Percentiles rank a stretch among this genome's conserved stretches.
Conservation (phyloP, 2,888 invertebrate genomes). For the Drosophila flavopinicola region DNA sequence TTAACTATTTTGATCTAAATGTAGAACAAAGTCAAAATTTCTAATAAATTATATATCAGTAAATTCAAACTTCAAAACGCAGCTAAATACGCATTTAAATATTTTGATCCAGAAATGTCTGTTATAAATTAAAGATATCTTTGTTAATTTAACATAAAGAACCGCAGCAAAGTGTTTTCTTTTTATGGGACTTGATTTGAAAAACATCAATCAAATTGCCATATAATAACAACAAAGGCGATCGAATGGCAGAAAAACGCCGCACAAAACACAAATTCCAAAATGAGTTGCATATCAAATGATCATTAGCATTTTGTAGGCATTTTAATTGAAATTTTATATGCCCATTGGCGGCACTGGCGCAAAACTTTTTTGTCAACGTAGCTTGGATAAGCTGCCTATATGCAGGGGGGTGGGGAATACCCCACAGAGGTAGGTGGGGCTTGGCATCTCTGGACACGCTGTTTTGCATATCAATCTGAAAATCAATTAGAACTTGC, state of each 20-base stretch:
- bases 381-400: slow-evolving; percentile 22
- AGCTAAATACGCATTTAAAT: too few species aligned
- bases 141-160: background rate
- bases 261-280: slow-evolving; percentile 42
- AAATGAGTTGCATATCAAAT: slow-evolving; percentile 72
- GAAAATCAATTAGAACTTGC: slow-evolving; percentile 79
- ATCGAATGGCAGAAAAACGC: background rate
- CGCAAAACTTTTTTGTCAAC: slow-evolving; percentile 60
- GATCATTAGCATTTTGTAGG: slow-evolving; percentile 64
- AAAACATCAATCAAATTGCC: slow-evolving; percentile 24
- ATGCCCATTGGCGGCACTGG: slow-evolving; percentile 41
- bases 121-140: background rate
- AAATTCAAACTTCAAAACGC: too few species aligned
- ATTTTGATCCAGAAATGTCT: too few species aligned
- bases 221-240: slow-evolving; percentile 4
- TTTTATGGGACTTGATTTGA: background rate
- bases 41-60: too few species aligned
- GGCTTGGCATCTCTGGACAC: slow-evolving; percentile 39
- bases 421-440: background rate
- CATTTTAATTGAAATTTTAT: slow-evolving; percentile 73
- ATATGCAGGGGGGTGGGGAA: background rate
- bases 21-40: too few species aligned
- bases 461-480: slow-evolving; percentile 79
- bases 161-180: slow-evolving; percentile 3
- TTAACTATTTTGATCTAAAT: too few species aligned